Evolutionary conservation across 1,140 invertebrate genomes (phyloP), one percentile per base, ranked within the genome.

Genomic region (Drosophila suzukii): DNA sequence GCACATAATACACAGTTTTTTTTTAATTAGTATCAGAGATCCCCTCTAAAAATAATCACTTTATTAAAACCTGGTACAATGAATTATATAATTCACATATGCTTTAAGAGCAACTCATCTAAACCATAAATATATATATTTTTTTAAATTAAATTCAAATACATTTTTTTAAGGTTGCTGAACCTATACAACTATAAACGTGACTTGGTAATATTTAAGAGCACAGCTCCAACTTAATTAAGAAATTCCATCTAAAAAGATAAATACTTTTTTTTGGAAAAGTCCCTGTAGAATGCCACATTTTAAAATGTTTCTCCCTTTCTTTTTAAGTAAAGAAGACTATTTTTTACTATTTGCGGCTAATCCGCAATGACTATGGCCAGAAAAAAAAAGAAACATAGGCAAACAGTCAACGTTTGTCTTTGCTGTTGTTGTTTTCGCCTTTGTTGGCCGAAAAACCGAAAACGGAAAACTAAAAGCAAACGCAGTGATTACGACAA

Each of bases 401-500:
- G 34, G 71, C 74, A 75, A 90, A 88, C 66, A 90, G 66, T 47
- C 62, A 49, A 76, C 68, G 65, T 77, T 83, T 81, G 71, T 75
- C 30, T 78, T 81, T 71, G 77, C 75, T 65, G 67, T 74, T 60
- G 56, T 55, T 62, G 80, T 57, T 38, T 41, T 56, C 17, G 17
- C n/a, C 65, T 58, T 72, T 81, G 71, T 76, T 82, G 70, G 72
- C 47, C 76, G 68, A 79, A 72, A 80, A 81, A 34, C 32, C 32
- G 32, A 80, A 47, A 51, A 49, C 72, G 66, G 66, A 70, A 71
- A 49, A 49, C 65, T 17, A 36, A 71, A 74, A 76, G 75, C 70
- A 88, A 86, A 81, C 70, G 81, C 54, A 67, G 80, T 89, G 84
- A 88, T 88, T 88, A 89, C 83, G 83, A 70, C 79, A 89, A 88